Base-by-base conservation (phyloP, 2,113 vertebrate species). In the Larimichthys polyactis region DNA sequence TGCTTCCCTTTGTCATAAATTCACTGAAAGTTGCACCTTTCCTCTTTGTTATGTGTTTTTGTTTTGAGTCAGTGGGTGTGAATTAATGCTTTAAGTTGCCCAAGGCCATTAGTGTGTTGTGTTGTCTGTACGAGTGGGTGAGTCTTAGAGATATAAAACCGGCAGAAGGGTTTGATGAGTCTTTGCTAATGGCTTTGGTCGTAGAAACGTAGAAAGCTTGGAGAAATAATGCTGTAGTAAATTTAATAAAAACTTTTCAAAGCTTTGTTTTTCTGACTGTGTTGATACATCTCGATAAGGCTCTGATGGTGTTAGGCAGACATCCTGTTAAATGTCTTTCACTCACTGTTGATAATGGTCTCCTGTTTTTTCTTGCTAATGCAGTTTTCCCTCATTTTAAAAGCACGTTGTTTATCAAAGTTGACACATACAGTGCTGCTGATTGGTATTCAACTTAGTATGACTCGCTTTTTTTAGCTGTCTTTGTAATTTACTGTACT, bases 91-190 rank as follows among this genome's bases (percentile, higher is more conserved):
- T 62, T 58, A 60, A 70, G 63, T 76, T 76, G 48, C 75, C 40
- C n/a, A 63, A 73, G 71, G 68, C 73, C 52, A 79, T 76, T 57
- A 55, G 49, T n/a, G 66, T 67, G 49, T 83, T 82, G 43, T 85
- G 11, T 74, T 85, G 24, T 64, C 24, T 67, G 19, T 36, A 5
- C 17, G 63, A 82, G 78, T 85, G 82, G 83, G 74, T 24, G 77
- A 52, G 46, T 75, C 71, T 78, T 52, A 14, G 20, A 62, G 57
- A 78, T 52, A n/a, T 17, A 32, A 64, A 71, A 70, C 24, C 57
- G 44, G 20, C 69, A 72, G 54, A 52, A 44, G 65, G 22, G 43
- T 77, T 72, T 54, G 73, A 4, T 80, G 62, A 84, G 36, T 75
- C 32, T 84, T 57, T 64, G 17, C 44, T 63, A 65, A 65, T 57